Evolutionary conservation across 2,113 vertebrate genomes (phyloP), one percentile per base, ranked within the genome.

Genomic region (Zosterops japonicus): DNA sequence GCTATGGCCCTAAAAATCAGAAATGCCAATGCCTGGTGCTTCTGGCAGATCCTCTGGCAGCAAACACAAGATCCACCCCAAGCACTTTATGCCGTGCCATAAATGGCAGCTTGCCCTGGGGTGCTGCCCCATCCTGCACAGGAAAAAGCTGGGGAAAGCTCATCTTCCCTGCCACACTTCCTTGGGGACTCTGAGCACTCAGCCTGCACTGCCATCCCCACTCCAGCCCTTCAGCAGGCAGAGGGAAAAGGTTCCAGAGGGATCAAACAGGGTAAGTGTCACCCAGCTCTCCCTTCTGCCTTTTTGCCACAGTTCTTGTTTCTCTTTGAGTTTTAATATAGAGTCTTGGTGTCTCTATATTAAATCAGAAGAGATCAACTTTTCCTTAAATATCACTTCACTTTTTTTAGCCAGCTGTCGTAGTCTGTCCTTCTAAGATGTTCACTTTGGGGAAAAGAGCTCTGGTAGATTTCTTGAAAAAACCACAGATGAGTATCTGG

Each of bases 151-250:
- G 78, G n/a, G 57, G 36, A 76, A 49, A 41, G 29, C 63, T 68
- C 49, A 87, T 81, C 53, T 76, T 21, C 93, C 60, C 61, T 20
- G 85, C 83, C 77, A 78, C 75, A 15, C 86, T 94, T 93, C 94
- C 96, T 74, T 44, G 29, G 61, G 52, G 36, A 12, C 56, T 46
- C 75, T 8, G 29, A 44, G 55, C 50, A 47, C 75, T 9, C 89
- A 83, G 79, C 63, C 57, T 35, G 69, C 39, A 5, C 57, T 75
- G 57, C 67, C 63, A 1, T 3, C 7, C 5, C 3, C 7, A 2
- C 31, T 33, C 14, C 74, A 60, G 19, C 67, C 2, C 57, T 8
- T 11, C 6, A n/a, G 35, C 28, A 17, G 25, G 35, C 79, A 53
- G 23, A 57, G 42, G 41, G 60, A 87, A 36, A 49, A n/a, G 69